Percentiles rank a stretch among this genome's conserved stretches.
These are phyloP conservation scores for Scaptomyza graminum DNA, from an alignment of 1,140 invertebrate genomes.

Conservation along the genomic window DNA sequence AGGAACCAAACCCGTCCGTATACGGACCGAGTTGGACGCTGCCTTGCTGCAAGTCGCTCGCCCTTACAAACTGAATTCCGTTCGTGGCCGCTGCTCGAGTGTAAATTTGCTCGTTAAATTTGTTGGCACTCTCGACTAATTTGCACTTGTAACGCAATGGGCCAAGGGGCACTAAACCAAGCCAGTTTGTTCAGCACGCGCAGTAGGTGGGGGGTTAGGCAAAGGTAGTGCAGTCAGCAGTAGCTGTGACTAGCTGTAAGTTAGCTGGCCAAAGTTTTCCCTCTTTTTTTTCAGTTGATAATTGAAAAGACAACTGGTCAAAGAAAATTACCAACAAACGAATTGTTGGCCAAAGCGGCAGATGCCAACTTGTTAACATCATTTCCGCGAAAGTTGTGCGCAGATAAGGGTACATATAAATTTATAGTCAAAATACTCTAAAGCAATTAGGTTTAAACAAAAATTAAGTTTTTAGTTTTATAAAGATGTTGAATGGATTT, in stretches of 20 bases:
- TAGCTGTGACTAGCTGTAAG: slow-evolving; percentile 23
- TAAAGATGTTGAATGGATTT: not conserved
- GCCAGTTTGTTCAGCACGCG: not conserved
- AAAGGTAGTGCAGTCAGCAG: slow-evolving; percentile 15
- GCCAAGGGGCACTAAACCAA: slow-evolving; percentile 22
- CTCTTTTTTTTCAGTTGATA: slow-evolving; percentile 25
- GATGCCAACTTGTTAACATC: slow-evolving; percentile 4
- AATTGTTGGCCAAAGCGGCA: slow-evolving; percentile 11
- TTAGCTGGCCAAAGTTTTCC: slow-evolving; percentile 17
- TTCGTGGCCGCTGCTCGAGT: slow-evolving; percentile 72
- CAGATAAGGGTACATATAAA: not conserved
- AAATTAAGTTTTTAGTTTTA: too few relatives aligned
- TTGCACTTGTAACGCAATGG: slow-evolving; percentile 74
- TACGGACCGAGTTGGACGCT: not conserved
- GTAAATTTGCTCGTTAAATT: slow-evolving; percentile 81
- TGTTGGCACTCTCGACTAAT: slow-evolving; percentile 80
- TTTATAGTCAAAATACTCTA: not conserved
- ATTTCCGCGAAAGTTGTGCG: not conserved
- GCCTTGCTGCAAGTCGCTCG: slow-evolving; percentile 11
- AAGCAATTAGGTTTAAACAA: not conserved
- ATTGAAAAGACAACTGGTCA: slow-evolving; percentile 51
- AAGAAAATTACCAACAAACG: slow-evolving; percentile 29
- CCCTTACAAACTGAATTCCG: slow-evolving; percentile 28
- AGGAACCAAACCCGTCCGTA: not conserved
- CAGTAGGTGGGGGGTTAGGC: too few relatives aligned